A percentile compares a stretch with the other conserved stretches of the same genome.
Evolutionary conservation across 2,113 vertebrate species (phyloP).

Genomic region (Morone chrysops): DNA sequence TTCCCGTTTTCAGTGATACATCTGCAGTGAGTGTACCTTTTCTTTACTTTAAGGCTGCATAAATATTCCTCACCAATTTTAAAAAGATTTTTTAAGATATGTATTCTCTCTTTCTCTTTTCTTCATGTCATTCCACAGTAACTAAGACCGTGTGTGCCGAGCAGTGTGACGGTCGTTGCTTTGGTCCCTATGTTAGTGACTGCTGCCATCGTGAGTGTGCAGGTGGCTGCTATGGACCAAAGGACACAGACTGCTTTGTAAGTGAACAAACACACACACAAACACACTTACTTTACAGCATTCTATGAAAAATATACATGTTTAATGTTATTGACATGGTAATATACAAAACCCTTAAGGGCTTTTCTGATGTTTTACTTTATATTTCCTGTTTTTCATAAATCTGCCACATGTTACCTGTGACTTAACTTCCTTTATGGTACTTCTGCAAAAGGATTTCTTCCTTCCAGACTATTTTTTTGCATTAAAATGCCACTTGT

Average conservation of each 20-base stretch:
- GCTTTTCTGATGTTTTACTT: background rate
- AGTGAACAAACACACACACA: conserved; percentile 60
- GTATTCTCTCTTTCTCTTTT: conserved; percentile 23
- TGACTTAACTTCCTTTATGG: background rate
- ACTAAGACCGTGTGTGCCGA: conserved; percentile 97
- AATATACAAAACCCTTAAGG: background rate
- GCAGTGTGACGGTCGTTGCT: conserved; percentile 97
- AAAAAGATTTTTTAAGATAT: background rate
- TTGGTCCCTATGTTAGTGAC: conserved; percentile 96
- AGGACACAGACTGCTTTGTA: conserved; percentile 98
- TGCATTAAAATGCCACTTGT: conserved; percentile 42
- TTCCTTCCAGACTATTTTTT: background rate
- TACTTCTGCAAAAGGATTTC: background rate
- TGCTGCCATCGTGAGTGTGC: conserved; percentile 98
- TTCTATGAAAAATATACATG: background rate
- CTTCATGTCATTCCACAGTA: conserved; percentile 82
- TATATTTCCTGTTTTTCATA: background rate
- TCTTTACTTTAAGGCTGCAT: background rate
- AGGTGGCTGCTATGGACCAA: conserved; percentile 96
- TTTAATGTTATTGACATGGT: background rate
- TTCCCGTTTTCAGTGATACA: background rate
- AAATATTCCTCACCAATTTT: background rate
- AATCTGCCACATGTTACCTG: conserved; percentile 1
- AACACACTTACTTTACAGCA: conserved; percentile 2
- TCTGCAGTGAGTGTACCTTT: background rate